Percentiles rank a stretch among this genome's conserved stretches.
Evolutionary conservation across 2,113 vertebrate species (phyloP).

Genomic region (Nanorana parkeri): DNA sequence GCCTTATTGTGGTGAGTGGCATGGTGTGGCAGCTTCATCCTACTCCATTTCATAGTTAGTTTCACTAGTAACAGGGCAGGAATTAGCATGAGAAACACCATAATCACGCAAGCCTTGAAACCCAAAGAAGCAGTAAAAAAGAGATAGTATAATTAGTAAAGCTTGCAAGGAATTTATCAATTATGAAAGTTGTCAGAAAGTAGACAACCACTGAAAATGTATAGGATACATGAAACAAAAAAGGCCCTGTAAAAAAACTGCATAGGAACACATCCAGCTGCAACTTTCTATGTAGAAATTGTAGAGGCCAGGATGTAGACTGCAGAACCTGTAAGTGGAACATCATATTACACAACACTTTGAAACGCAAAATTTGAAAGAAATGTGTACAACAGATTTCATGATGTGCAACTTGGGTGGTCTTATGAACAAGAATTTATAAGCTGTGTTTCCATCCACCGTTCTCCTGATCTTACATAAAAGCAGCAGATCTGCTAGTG

Average conservation of each 20-base stretch:
- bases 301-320: too few relatives aligned
- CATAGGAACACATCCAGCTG: background rate
- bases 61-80: too few relatives aligned
- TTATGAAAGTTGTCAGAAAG: too few relatives aligned
- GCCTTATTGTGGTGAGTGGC: too few relatives aligned
- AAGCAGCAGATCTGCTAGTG: conserved; percentile 59
- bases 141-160: too few relatives aligned
- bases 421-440: conserved; percentile 27
- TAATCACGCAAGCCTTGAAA: too few relatives aligned
- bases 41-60: too few relatives aligned
- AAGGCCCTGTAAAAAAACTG: background rate
- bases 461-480: conserved; percentile 10
- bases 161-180: too few relatives aligned
- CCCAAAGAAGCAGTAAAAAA: too few relatives aligned
- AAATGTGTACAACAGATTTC: conserved; percentile 7
- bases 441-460: conserved; percentile 12
- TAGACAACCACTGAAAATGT: background rate
- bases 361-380: conserved; percentile 17
- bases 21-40: too few relatives aligned
- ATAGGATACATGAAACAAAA: background rate
- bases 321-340: background rate
- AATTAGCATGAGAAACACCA: background rate
- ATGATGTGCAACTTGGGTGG: background rate
- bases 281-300: background rate
- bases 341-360: conserved; percentile 10